A percentile compares a stretch with the other conserved stretches of the same genome.
Conservation (phyloP, 2,797 vertebrate genomes). For the Sebastes flavidus region DNA sequence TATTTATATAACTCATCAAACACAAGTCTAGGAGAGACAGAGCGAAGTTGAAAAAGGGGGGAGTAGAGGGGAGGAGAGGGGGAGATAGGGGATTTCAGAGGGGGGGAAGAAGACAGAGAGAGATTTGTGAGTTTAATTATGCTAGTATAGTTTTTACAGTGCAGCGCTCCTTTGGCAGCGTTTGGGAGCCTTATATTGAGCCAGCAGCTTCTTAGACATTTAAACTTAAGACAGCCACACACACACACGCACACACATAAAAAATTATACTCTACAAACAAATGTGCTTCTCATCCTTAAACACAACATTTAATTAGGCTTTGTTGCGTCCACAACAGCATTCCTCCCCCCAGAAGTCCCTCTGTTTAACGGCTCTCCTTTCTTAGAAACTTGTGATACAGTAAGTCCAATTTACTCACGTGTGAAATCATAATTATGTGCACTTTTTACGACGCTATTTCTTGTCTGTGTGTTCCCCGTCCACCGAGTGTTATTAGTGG, state of each 20-base stretch:
- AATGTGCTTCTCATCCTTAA: constrained; percentile 53
- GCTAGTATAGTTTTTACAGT: constrained; percentile 73
- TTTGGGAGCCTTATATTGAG: constrained; percentile 58
- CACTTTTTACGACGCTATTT: constrained; percentile 48
- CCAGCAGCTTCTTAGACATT: constrained; percentile 53
- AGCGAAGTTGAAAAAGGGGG: constrained; percentile 46
- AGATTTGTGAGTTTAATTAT: constrained; percentile 81
- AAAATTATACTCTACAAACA: constrained; percentile 34
- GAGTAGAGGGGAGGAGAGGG: not conserved
- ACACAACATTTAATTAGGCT: constrained; percentile 58
- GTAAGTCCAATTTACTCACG: constrained; percentile 51
- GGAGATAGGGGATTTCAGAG: constrained; percentile 50
- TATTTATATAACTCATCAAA: constrained; percentile 84
- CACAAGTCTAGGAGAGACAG: constrained; percentile 65
- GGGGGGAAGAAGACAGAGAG: constrained; percentile 46
- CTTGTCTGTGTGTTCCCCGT: constrained; percentile 9
- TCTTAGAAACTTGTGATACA: constrained; percentile 39
- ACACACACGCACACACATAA: constrained; percentile 34
- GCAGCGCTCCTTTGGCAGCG: constrained; percentile 60
- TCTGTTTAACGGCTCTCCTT: constrained; percentile 47
- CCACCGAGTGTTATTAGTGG: constrained; percentile 38
- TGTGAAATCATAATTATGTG: constrained; percentile 64
- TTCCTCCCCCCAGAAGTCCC: constrained; percentile 23
- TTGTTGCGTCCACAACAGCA: constrained; percentile 46
- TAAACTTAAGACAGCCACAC: constrained; percentile 47